phyloP scores from a whole-genome alignment of 2,888 invertebrate genomes.

The Nephrotoma flavescens region DNA sequence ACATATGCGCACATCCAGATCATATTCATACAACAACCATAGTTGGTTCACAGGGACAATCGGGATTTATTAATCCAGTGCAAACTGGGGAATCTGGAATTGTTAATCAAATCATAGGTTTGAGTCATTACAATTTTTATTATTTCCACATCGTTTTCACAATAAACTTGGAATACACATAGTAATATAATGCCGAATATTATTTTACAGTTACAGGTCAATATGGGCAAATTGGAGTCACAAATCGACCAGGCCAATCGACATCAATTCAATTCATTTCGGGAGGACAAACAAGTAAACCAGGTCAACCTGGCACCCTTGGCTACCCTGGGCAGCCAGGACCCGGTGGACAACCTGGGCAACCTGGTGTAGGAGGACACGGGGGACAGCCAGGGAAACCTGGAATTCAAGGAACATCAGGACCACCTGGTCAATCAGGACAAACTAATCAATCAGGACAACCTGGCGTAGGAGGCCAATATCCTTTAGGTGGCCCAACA shows the following conservation, averaged over 20 bases:
- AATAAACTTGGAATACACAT: not conserved
- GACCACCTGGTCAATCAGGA: not conserved
- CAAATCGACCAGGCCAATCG: not conserved
- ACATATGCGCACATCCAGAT: constrained; percentile 4
- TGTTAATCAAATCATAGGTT: not conserved
- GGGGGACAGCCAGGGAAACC: not conserved
- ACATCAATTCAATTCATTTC: not conserved
- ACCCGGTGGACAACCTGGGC: not conserved
- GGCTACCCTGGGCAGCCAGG: constrained; percentile 14
- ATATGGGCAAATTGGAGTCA: not conserved
- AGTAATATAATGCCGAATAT: not conserved
- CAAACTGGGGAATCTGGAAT: not conserved
- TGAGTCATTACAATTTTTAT: not conserved
- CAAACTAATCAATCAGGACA: constrained; percentile 1
- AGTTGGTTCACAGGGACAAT: not conserved
- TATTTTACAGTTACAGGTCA: not conserved
- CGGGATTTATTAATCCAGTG: not conserved
- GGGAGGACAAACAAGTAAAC: not conserved
- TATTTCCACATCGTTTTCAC: not conserved
- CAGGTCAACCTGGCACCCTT: not conserved
- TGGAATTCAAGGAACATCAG: not conserved
- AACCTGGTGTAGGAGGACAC: not conserved
- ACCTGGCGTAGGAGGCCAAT: constrained; percentile 15
- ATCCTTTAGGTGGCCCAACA: not conserved
- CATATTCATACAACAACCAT: not conserved